Percentiles rank a stretch among this genome's conserved stretches.
phyloP scores from a whole-genome alignment of 2,888 invertebrate genomes.

The Megastigmus dorsalis region DNA sequence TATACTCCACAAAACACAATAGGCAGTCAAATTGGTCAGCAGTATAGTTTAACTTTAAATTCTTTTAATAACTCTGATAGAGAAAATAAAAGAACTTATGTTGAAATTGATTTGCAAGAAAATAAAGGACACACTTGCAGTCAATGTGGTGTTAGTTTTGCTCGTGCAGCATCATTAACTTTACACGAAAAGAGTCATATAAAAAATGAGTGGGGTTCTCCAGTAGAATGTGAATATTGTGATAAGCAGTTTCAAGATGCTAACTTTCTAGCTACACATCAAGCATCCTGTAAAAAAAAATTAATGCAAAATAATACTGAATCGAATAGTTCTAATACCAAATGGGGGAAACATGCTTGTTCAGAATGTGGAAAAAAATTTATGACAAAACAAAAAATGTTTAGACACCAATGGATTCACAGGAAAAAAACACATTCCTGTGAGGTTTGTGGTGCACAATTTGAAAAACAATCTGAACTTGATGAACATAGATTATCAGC shows the following conservation, averaged over 20 bases:
- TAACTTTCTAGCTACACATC: slow-evolving; percentile 72
- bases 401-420: slow-evolving; percentile 75
- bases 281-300: slow-evolving; percentile 69
- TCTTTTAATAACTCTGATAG: slow-evolving; percentile 57
- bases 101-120: slow-evolving; percentile 62
- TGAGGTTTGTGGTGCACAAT: slow-evolving; percentile 73
- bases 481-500: slow-evolving; percentile 73
- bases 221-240: slow-evolving; percentile 75
- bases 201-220: slow-evolving; percentile 63
- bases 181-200: slow-evolving; percentile 70
- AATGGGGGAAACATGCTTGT: slow-evolving; percentile 73
- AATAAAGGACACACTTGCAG: slow-evolving; percentile 71
- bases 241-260: slow-evolving; percentile 75
- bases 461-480: slow-evolving; percentile 71
- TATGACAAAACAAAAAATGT: slow-evolving; percentile 75
- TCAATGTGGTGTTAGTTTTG: slow-evolving; percentile 73
- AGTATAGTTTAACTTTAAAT: slow-evolving; percentile 64
- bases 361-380: slow-evolving; percentile 74
- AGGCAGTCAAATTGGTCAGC: slow-evolving; percentile 56
- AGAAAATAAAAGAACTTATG: slow-evolving; percentile 55
- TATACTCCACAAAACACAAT: slow-evolving; percentile 62
- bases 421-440: slow-evolving; percentile 74
- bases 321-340: slow-evolving; percentile 61
- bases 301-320: slow-evolving; percentile 64
- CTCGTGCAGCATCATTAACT: slow-evolving; percentile 73